Evolutionary conservation across 2,113 vertebrate genomes (phyloP), one percentile per base, ranked within the genome.

Genomic region (Columba livia): DNA sequence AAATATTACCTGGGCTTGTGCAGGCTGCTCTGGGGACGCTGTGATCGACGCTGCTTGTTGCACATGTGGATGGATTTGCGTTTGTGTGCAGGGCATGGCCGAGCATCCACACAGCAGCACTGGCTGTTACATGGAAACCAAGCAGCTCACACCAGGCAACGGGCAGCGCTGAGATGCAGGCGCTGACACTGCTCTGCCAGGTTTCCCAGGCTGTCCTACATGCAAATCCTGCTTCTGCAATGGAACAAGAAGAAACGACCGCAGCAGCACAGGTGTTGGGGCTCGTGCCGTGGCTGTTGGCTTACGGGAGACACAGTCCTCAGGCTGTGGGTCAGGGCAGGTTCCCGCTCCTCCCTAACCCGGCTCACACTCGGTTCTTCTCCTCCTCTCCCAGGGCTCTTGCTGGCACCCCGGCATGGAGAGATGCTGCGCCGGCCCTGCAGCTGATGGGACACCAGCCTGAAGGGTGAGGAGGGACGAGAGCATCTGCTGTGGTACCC

Each of bases 261-360:
- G 0, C 0, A 1, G 32, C 17, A 10, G 36, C 6, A 1, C 25
- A 21, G 69, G 14, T 70, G 36, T 64, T 1, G 1, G 31, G 24
- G 16, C 18, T 64, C 0, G 2, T 14, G 38, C 47, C 50, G 9
- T 0, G 2, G 16, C 66, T 11, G 50, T 7, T 17, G 32, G 29
- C 62, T 75, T 5, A 8, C 28, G 48, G 79, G 29, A 79, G 50
- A 21, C 31, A 19, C 44, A 32, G 78, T 11, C 42, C 24, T 5
- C 21, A 15, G 70, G 62, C 34, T 72, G 50, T 4, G 28, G 44
- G 58, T 40, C 32, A 15, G 14, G 54, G 15, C 3, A 0, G 57
- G 42, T 15, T 69, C 65, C 65, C 2, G 0, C 60, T 62, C 6
- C 54, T 72, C 79, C 67, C 5, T 0, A 47, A 36, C 36, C 48